Evolutionary conservation across 2,113 vertebrate genomes (phyloP).

Genomic region (Tragulus kanchil): DNA sequence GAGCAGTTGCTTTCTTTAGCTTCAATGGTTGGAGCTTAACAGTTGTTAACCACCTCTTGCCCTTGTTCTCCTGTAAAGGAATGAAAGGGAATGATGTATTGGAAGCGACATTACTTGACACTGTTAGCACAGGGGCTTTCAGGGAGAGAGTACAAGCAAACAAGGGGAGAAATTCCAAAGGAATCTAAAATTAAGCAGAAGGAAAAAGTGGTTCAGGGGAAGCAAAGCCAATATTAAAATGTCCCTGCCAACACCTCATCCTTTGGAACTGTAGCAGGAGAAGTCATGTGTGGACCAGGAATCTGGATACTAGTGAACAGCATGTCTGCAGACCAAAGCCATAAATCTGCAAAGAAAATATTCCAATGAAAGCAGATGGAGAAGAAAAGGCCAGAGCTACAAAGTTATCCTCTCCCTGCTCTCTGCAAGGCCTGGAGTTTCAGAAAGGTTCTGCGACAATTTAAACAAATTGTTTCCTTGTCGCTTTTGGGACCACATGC

Average conservation of each 20-base stretch:
- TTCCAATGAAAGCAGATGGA: neutral
- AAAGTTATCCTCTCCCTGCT: neutral
- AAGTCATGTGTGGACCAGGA: neutral
- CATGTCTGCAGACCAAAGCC: neutral
- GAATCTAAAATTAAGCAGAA: conserved; percentile 46
- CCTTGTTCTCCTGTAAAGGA: conserved; percentile 33
- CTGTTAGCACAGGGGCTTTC: conserved; percentile 44
- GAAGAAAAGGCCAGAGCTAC: neutral
- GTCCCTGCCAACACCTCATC: neutral
- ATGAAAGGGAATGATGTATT: conserved; percentile 64
- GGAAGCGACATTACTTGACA: conserved; percentile 64
- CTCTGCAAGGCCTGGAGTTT: neutral
- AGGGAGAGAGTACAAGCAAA: conserved; percentile 56
- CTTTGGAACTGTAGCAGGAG: neutral
- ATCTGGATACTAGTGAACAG: neutral
- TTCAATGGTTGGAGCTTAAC: conserved; percentile 43
- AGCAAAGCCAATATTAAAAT: neutral
- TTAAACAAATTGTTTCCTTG: neutral
- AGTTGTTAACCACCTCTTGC: conserved; percentile 55
- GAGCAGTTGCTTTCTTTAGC: conserved; percentile 33
- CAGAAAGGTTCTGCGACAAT: neutral
- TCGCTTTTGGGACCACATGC: neutral
- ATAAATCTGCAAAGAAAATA: neutral
- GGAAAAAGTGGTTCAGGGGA: neutral
- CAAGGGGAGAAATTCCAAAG: conserved; percentile 31